phyloP scores from a whole-genome alignment of 1,140 invertebrate species.

The Drosophila orena region DNA sequence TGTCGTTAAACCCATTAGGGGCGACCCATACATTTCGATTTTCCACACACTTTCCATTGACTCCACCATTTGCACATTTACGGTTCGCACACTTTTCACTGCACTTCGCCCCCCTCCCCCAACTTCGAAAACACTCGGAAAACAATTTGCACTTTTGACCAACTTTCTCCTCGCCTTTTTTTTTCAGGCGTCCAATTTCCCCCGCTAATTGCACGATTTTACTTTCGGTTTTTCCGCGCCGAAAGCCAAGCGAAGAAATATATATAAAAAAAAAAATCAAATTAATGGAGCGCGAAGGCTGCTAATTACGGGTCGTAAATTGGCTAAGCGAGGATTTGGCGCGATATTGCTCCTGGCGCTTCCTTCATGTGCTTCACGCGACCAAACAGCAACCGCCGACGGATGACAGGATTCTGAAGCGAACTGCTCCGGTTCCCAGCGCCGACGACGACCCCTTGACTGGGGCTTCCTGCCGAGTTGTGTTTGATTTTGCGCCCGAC shows the following conservation, averaged over 20 bases:
- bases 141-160: slow-evolving; percentile 63
- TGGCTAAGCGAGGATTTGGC: slow-evolving; percentile 35
- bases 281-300: slow-evolving; percentile 19
- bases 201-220: slow-evolving; percentile 40
- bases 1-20: slow-evolving; percentile 39
- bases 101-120: neutral
- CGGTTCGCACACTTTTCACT: slow-evolving; percentile 21
- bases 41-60: slow-evolving; percentile 30
- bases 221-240: slow-evolving; percentile 22
- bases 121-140: slow-evolving; percentile 44
- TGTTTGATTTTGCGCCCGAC: slow-evolving; percentile 37
- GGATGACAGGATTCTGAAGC: slow-evolving; percentile 54
- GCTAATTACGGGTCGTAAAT: slow-evolving; percentile 74
- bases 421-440: slow-evolving; percentile 43
- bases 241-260: neutral
- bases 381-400: slow-evolving; percentile 73
- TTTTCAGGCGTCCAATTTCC: neutral
- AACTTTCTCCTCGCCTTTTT: slow-evolving; percentile 13
- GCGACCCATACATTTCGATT: neutral
- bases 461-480: slow-evolving; percentile 8
- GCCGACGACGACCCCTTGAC: slow-evolving; percentile 42
- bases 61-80: slow-evolving; percentile 55
- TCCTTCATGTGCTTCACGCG: slow-evolving; percentile 75
- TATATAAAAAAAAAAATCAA: slow-evolving; percentile 2
- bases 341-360: slow-evolving; percentile 54